Percentiles rank a stretch among this genome's conserved stretches.
These are phyloP conservation scores for Eupeodes latifasciatus DNA, from an alignment of 2,888 invertebrate species.

Conservation along the genomic window DNA sequence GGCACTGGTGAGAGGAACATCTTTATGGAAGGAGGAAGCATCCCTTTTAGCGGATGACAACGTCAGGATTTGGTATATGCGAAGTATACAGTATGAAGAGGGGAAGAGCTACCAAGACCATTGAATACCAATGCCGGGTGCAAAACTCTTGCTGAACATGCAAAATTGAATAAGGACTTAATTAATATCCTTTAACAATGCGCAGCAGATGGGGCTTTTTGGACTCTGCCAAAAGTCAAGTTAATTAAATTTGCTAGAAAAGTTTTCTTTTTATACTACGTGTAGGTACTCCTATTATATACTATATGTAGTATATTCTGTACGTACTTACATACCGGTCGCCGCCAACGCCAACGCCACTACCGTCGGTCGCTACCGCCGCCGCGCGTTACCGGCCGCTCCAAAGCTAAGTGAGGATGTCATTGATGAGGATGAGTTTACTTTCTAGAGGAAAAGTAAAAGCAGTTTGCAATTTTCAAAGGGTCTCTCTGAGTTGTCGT, in stretches of 20 bases:
- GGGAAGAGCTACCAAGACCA: slow-evolving; percentile 1
- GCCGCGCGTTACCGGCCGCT: neutral
- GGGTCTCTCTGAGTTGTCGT: neutral
- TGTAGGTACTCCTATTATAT: slow-evolving; percentile 20
- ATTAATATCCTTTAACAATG: slow-evolving; percentile 76
- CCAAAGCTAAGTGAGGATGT: neutral
- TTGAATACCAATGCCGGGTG: slow-evolving; percentile 40
- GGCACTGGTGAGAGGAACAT: neutral
- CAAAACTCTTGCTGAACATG: slow-evolving; percentile 71
- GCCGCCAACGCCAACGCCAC: too few relatives aligned
- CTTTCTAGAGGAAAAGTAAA: slow-evolving; percentile 5
- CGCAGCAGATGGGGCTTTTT: slow-evolving; percentile 67
- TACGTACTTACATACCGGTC: neutral
- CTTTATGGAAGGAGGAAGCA: neutral
- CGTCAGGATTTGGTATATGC: slow-evolving; percentile 52
- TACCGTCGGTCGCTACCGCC: too few relatives aligned
- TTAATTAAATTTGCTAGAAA: slow-evolving; percentile 75
- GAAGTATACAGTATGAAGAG: neutral
- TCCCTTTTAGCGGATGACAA: slow-evolving; percentile 54
- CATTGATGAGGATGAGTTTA: slow-evolving; percentile 7
- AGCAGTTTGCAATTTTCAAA: neutral
- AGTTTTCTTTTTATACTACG: slow-evolving; percentile 58
- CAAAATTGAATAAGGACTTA: slow-evolving; percentile 76
- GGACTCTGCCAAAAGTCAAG: slow-evolving; percentile 73
- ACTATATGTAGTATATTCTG: neutral